These are phyloP conservation scores for Uromys caudimaculatus DNA, from an alignment of 2,797 vertebrate species.

Conservation along the genomic window DNA sequence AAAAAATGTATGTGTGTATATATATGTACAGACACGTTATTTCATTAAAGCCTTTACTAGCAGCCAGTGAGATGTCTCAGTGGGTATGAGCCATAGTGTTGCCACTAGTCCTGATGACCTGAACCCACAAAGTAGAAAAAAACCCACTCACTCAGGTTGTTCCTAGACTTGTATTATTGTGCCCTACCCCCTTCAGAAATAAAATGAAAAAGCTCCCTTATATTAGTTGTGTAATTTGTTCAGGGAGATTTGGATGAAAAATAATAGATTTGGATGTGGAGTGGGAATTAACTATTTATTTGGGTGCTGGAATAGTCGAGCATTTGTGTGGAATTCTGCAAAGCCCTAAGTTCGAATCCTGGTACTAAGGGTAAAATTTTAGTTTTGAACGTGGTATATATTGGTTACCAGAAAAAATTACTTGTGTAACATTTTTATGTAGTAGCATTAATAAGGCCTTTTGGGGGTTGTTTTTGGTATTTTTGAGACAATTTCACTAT, in stretches of 20 bases:
- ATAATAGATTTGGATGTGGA: background rate
- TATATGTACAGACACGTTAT: too few species aligned
- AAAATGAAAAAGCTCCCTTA: background rate
- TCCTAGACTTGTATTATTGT: background rate
- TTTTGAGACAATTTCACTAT: background rate
- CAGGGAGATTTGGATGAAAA: background rate
- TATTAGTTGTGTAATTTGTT: conserved; percentile 8
- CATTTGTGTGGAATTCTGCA: background rate
- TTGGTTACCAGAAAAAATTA: background rate
- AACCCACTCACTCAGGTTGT: background rate
- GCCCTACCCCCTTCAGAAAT: background rate
- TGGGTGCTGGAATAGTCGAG: background rate
- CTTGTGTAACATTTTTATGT: background rate
- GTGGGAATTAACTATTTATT: background rate
- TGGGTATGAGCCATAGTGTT: background rate
- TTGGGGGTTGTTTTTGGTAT: background rate
- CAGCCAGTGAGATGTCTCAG: background rate
- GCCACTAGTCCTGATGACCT: background rate
- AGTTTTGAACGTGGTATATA: conserved; percentile 15
- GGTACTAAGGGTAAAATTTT: background rate
- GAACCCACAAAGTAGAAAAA: background rate
- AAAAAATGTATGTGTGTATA: too few species aligned
- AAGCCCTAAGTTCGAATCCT: background rate
- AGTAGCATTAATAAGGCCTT: background rate
- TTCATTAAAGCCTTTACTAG: background rate